Evolutionary conservation across 2,113 vertebrate species (phyloP).

Genomic region (Spea bombifrons): DNA sequence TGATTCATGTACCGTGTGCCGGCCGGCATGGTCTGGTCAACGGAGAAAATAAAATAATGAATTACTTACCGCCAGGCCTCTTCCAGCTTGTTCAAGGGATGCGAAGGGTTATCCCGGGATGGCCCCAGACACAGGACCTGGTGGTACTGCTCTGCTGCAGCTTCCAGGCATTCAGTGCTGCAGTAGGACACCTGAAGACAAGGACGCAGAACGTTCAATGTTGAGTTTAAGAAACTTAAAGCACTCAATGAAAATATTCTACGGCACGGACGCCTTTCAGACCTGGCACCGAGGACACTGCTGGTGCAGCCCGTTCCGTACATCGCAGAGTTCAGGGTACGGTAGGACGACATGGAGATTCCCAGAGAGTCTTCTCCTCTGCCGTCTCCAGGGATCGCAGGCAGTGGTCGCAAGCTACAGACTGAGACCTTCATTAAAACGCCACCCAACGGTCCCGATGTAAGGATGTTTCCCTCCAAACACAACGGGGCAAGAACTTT

Average conservation of each 20-base stretch:
- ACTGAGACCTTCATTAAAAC: too few species aligned
- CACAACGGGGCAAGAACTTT: too few species aligned
- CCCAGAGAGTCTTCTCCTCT: conserved; percentile 85
- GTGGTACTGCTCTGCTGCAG: conserved; percentile 87
- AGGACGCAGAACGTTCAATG: background rate
- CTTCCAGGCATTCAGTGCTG: conserved; percentile 82
- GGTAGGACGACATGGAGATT: conserved; percentile 77
- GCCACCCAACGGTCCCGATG: too few species aligned
- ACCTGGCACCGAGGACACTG: conserved; percentile 62
- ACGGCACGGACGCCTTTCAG: background rate
- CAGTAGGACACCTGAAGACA: conserved; percentile 83
- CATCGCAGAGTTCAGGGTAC: conserved; percentile 82
- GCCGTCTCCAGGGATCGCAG: conserved; percentile 89
- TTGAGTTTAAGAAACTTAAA: background rate
- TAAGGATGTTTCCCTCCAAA: too few species aligned
- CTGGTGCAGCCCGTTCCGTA: conserved; percentile 79
- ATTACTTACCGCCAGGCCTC: conserved; percentile 85
- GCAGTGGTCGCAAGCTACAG: conserved; percentile 87
- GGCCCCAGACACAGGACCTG: conserved; percentile 82
- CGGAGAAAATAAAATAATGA: too few species aligned
- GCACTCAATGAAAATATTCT: too few species aligned
- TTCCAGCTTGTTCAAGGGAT: conserved; percentile 92
- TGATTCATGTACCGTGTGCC: too few species aligned
- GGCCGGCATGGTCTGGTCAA: too few species aligned
- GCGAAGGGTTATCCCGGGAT: conserved; percentile 77